phyloP scores from a whole-genome alignment of 2,113 vertebrate species.

The Plotosus lineatus region DNA sequence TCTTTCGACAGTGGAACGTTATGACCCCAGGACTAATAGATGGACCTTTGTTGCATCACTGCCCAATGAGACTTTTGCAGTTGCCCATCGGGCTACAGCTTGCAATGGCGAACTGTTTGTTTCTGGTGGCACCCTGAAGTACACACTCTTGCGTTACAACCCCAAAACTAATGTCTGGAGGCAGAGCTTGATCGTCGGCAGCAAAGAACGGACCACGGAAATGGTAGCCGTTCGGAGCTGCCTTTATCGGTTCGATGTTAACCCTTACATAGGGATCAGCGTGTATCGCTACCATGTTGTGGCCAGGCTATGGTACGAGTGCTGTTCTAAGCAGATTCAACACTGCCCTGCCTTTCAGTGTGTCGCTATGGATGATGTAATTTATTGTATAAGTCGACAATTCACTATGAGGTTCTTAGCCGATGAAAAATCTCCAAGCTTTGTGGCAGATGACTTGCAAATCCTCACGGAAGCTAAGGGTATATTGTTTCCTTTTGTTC shows the following conservation, averaged over 20 bases:
- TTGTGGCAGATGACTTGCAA: conserved; percentile 72
- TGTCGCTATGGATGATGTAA: conserved; percentile 61
- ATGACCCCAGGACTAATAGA: conserved; percentile 82
- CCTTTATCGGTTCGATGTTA: conserved; percentile 87
- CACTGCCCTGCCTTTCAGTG: conserved; percentile 79
- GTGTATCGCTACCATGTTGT: conserved; percentile 83
- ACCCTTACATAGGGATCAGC: conserved; percentile 73
- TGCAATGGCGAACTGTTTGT: conserved; percentile 84
- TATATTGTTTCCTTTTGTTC: conserved; percentile 76
- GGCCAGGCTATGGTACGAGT: conserved; percentile 86
- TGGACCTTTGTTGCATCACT: conserved; percentile 85
- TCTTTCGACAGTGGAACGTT: conserved; percentile 85
- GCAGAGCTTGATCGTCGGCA: conserved; percentile 61
- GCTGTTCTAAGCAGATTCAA: conserved; percentile 62
- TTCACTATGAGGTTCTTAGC: conserved; percentile 81
- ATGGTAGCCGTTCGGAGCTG: conserved; percentile 78
- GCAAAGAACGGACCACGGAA: conserved; percentile 76
- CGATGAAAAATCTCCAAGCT: conserved; percentile 81
- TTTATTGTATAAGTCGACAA: conserved; percentile 81
- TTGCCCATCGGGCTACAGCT: conserved; percentile 82
- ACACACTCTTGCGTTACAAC: conserved; percentile 80
- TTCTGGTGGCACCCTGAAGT: conserved; percentile 82
- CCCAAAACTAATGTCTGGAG: conserved; percentile 76
- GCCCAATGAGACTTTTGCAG: conserved; percentile 85
- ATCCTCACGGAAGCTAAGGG: conserved; percentile 76